These are phyloP conservation scores for Holotrichia oblita DNA, from an alignment of 1,140 invertebrate genomes.

Conservation along the genomic window DNA sequence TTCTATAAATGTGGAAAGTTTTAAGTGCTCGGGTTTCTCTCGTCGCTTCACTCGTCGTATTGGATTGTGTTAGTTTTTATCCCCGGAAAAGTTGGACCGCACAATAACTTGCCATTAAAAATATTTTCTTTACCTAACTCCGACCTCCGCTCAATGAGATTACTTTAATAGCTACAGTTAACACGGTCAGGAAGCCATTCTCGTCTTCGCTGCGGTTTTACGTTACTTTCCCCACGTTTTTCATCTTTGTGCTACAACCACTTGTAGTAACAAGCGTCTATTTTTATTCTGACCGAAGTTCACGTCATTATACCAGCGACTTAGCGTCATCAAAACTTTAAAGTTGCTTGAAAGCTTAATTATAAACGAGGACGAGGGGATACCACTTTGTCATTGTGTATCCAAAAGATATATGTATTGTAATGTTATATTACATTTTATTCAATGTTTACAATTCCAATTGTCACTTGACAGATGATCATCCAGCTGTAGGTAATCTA, in stretches of 20 bases:
- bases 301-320: neutral
- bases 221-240: neutral
- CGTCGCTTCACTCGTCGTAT: slow-evolving; percentile 10
- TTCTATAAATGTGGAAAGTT: slow-evolving; percentile 21
- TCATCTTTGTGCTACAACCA: neutral
- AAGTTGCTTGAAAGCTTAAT: no score
- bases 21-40: slow-evolving; percentile 11
- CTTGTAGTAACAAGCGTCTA: neutral
- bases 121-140: slow-evolving; percentile 21
- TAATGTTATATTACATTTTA: no score
- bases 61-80: slow-evolving; percentile 21
- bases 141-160: slow-evolving; percentile 15
- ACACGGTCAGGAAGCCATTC: slow-evolving; percentile 4
- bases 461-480: no score
- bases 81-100: slow-evolving; percentile 18
- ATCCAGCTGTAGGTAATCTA: no score
- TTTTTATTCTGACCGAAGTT: neutral
- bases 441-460: no score
- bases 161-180: slow-evolving; percentile 17
- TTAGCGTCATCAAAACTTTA: no score
- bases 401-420: no score
- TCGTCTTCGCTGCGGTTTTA: slow-evolving; percentile 1
- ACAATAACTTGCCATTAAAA: slow-evolving; percentile 21
- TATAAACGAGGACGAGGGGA: no score
- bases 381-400: no score